phyloP scores from a whole-genome alignment of 1,140 invertebrate genomes.

The Ceratina calcarata region DNA sequence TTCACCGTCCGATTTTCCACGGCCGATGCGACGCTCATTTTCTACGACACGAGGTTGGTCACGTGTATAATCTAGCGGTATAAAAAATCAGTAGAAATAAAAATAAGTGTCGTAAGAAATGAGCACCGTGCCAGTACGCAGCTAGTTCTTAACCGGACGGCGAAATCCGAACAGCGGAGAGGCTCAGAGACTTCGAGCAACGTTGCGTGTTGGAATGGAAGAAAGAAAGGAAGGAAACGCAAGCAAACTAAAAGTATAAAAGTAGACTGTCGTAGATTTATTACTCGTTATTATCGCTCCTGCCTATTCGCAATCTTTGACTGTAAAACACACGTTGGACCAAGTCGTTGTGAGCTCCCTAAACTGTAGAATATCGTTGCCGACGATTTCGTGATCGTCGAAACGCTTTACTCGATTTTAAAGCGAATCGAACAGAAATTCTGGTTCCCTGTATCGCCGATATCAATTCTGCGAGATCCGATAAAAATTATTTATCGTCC shows the following conservation, averaged over 20 bases:
- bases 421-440: conserved; percentile 15
- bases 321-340: conserved; percentile 66
- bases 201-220: conserved; percentile 24
- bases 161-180: too few species aligned
- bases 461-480: neutral
- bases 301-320: conserved; percentile 65
- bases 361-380: conserved; percentile 38
- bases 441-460: conserved; percentile 27
- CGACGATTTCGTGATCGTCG: conserved; percentile 25
- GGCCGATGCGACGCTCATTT: too few species aligned
- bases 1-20: too few species aligned
- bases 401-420: conserved; percentile 9
- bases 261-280: conserved; percentile 58
- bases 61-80: too few species aligned
- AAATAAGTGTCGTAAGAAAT: too few species aligned
- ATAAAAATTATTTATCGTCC: conserved; percentile 19
- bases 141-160: too few species aligned
- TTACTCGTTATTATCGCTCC: conserved; percentile 62
- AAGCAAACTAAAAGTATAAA: conserved; percentile 13
- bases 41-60: too few species aligned
- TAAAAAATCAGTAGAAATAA: too few species aligned
- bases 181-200: neutral
- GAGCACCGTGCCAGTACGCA: too few species aligned
- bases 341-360: conserved; percentile 65
- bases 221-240: neutral